Evolutionary conservation across 2,797 vertebrate genomes (phyloP), one percentile per base, ranked within the genome.

Genomic region (Sphenopsis melanotis): DNA sequence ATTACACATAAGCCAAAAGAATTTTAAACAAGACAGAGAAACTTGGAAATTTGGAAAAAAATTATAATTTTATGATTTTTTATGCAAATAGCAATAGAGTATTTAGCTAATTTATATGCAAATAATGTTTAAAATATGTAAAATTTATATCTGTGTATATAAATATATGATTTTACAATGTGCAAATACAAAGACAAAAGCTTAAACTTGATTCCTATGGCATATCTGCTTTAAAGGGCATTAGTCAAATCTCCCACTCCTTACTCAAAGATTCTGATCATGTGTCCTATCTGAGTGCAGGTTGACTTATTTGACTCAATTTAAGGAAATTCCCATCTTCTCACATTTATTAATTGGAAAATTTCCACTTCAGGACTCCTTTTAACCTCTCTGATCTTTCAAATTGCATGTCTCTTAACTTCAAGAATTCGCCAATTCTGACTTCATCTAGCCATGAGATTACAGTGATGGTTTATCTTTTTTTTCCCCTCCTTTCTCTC

Each of bases 371-470:
- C 83, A 82, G 84, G 84, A 77, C 72, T 92, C 72, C 65, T 93
- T 94, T 71, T 90, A 96, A 95, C 96, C 95, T 64, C 72, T 90
- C 91, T 96, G 95, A 96, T 96, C 90, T 95, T 94, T 89, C 82
- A 81, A 90, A 94, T 57, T 76, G 83, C 59, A 64, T 50, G 57
- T 83, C 88, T 89, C 80, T 89, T 71, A 79, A 85, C 90, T 91
- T 71, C 69, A 75, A 91, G 96, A 93, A 96, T 93, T 89, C 95
- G 93, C 74, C 50, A 63, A 17, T 89, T 89, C 88, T 61, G 29
- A 91, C 95, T 90, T 69, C 91, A 74, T 41, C 68, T 66, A 94
- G 84, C 92, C 78, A 56, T 79, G 83, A 94, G 76, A 76, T 60
- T 90, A 90, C 59, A 81, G 87, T 18, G 26, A 49, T 29, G 63